Evolutionary conservation across 2,888 invertebrate genomes (phyloP), one percentile per base, ranked within the genome.

Genomic region (Phragmatobia fuliginosa): DNA sequence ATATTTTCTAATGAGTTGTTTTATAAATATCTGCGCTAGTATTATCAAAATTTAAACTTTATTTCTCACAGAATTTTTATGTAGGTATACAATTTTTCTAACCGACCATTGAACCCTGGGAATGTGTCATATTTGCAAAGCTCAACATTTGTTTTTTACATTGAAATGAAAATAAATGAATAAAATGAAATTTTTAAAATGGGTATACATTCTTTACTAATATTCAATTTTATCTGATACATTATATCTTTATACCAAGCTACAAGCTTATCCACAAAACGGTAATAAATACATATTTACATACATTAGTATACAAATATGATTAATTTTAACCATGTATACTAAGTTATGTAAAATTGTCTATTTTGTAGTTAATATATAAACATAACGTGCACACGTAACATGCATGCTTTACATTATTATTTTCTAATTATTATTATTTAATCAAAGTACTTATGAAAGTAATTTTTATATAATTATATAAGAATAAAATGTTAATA

Each of bases 401-500:
- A 33, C 21, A n/a, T 21, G 6, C 60, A 61, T 38, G 11, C 6
- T 16, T 61, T 25, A 36, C 25, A 31, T 5, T n/a, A 59, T 21
- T 52, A n/a, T 25, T 52, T 10, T 52, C 49, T 36, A 36, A 36
- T 38, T 33, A 6, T 52, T 56, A 25, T 56, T 14, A 56, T 28
- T 16, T 16, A 28, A 16, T 28, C 28, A 59, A 59, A 59, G 32
- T 59, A n/a, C 25, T 0, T 61, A 25, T 21, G n/a, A 25, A 36
- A 33, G 21, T 18, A 6, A 31, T n/a, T 63, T 52, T 2, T 32
- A 16, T 16, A 38, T 38, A 38, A 11, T 8, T 32, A 1, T 61
- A 38, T n/a, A 33, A 33, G n/a, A 63, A 63, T 31, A 63, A n/a
- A 63, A 49, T n/a, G n/a, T 63, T 49, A 49, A 63, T 49, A 16